Evolutionary conservation across 2,888 invertebrate species (phyloP).

Genomic region (Stenurella melanura): DNA sequence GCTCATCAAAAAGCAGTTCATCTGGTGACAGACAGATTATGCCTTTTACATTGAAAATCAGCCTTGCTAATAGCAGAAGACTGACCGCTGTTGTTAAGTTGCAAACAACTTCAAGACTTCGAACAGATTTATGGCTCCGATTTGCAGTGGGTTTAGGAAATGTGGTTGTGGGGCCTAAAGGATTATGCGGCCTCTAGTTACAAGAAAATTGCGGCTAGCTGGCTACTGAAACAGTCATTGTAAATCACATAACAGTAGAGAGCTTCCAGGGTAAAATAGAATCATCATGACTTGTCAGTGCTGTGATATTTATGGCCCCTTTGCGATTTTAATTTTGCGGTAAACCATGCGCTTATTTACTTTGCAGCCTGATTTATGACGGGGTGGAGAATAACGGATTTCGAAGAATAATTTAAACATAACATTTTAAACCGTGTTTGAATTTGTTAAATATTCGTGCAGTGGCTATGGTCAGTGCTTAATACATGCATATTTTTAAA

Average conservation of each 20-base stretch:
- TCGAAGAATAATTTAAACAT: slow-evolving; percentile 26
- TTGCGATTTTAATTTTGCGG: slow-evolving; percentile 57
- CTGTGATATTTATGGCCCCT: slow-evolving; percentile 54
- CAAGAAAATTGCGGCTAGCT: slow-evolving; percentile 51
- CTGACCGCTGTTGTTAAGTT: slow-evolving; percentile 43
- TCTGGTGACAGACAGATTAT: slow-evolving; percentile 54
- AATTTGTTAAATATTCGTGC: not conserved
- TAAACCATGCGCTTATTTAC: slow-evolving; percentile 51
- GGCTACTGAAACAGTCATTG: slow-evolving; percentile 51
- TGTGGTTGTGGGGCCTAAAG: slow-evolving; percentile 45
- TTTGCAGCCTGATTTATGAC: slow-evolving; percentile 46
- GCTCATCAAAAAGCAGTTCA: slow-evolving; percentile 53
- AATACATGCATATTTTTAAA: too few species aligned
- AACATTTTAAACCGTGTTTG: not conserved
- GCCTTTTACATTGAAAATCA: slow-evolving; percentile 50
- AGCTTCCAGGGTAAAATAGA: slow-evolving; percentile 44
- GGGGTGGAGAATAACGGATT: slow-evolving; percentile 40
- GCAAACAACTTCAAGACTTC: slow-evolving; percentile 33
- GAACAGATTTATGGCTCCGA: slow-evolving; percentile 50
- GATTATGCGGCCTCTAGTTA: slow-evolving; percentile 43
- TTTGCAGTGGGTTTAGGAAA: slow-evolving; percentile 46
- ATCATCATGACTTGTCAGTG: slow-evolving; percentile 52
- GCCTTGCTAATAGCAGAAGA: slow-evolving; percentile 52
- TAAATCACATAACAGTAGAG: slow-evolving; percentile 51
- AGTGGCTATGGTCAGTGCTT: not conserved